Evolutionary conservation across 1,140 invertebrate species (phyloP).

Genomic region (Drosophila nannoptera): DNA sequence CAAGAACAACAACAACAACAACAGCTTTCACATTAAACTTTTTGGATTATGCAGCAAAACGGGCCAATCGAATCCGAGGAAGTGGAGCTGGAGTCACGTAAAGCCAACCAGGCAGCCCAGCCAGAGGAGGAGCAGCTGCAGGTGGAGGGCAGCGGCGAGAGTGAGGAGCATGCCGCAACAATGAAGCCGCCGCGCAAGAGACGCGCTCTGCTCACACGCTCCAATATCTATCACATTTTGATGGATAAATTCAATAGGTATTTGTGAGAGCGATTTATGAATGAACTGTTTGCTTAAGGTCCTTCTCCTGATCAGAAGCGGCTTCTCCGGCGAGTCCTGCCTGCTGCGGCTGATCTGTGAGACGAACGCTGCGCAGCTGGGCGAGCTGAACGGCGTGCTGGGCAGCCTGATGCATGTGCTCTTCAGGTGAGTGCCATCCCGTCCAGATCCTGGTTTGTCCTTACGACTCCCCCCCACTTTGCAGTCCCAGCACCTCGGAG

Average conservation of each 20-base stretch:
- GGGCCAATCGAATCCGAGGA: conserved; percentile 63
- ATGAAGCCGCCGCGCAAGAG: conserved; percentile 20
- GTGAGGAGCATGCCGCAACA: not conserved
- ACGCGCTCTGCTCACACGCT: conserved; percentile 54
- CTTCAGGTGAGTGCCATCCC: conserved; percentile 43
- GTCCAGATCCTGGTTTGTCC: too few relatives aligned
- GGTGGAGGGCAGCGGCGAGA: not conserved
- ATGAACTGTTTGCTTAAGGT: too few relatives aligned
- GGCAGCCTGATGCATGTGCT: conserved; percentile 70
- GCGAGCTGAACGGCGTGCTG: conserved; percentile 67
- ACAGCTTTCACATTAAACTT: conserved; percentile 3
- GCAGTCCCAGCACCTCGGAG: conserved; percentile 81
- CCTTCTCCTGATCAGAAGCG: conserved; percentile 39
- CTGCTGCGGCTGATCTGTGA: conserved; percentile 73
- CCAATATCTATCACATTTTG: conserved; percentile 68
- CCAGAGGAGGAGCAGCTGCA: not conserved
- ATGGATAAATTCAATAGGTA: conserved; percentile 67
- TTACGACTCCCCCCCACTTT: not conserved
- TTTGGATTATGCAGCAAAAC: conserved; percentile 50
- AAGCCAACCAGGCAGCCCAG: conserved; percentile 14
- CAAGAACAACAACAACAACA: not conserved
- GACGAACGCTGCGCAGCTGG: conserved; percentile 52
- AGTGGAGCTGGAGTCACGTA: conserved; percentile 45
- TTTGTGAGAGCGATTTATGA: not conserved
- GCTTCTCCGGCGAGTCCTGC: conserved; percentile 65